Evolutionary conservation across 2,113 vertebrate species (phyloP), one percentile per base, ranked within the genome.

Genomic region (Nansenia antarctica): DNA sequence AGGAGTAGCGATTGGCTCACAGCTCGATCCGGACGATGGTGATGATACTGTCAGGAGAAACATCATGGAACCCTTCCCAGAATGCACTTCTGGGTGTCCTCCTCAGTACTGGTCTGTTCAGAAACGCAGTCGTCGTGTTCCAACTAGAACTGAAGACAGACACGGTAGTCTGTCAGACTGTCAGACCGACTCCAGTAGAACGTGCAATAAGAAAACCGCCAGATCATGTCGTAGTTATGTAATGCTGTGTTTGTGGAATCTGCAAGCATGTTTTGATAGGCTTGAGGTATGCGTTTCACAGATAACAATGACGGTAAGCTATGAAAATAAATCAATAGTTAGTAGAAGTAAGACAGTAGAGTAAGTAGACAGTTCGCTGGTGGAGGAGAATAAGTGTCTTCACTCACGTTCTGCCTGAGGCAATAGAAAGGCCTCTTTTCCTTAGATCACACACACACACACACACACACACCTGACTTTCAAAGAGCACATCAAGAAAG

Each of bases 401-500:
- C 42, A 52, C 77, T 60, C 34, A 62, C 74, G 59, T 82, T 79
- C 57, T 76, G 68, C 59, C n/a, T 71, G 30, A 72, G 64, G 61
- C 74, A 72, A 82, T 27, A 70, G 27, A 53, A 22, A 24, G 31
- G 24, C 53, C 15, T 72, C 34, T 74, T 65, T 67, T 22, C 22
- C 7, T n/a, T n/a, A n/a, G n/a, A n/a, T n/a, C n/a, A n/a, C n/a
- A n/a, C n/a, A n/a, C n/a, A n/a, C n/a, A n/a, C n/a, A n/a, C n/a
- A n/a, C n/a, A n/a, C n/a, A n/a, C n/a, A n/a, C n/a, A n/a, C n/a
- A n/a, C n/a, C n/a, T n/a, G n/a, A n/a, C n/a, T n/a, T n/a, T n/a
- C n/a, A n/a, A n/a, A n/a, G n/a, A n/a, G n/a, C n/a, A n/a, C n/a
- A n/a, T n/a, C n/a, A n/a, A n/a, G n/a, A n/a, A n/a, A n/a, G n/a